These are phyloP conservation scores for Triplophysa yarkandensis DNA, from an alignment of 2,797 vertebrate genomes.

Conservation along the genomic window DNA sequence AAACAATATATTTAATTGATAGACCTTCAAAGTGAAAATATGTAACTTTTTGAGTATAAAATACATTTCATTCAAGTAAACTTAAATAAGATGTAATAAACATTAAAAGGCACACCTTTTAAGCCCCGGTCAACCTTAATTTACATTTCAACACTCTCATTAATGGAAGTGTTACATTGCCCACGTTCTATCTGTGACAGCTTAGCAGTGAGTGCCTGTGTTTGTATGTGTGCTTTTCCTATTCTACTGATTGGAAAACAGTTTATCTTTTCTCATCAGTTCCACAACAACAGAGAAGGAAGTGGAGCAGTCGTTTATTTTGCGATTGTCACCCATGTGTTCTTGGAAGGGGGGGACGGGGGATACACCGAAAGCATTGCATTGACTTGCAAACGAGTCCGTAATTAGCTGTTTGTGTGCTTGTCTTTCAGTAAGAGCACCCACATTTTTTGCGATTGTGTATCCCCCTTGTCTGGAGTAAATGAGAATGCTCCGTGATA, in stretches of 20 bases:
- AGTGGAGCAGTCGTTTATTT: slow-evolving; percentile 63
- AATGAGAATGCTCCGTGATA: slow-evolving; percentile 69
- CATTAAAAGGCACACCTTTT: too few species aligned
- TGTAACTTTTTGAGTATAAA: too few species aligned
- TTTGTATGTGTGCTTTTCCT: slow-evolving; percentile 17
- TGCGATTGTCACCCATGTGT: slow-evolving; percentile 48
- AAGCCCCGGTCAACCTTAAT: not conserved
- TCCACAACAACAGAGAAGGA: slow-evolving; percentile 54
- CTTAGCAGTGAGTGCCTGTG: not conserved
- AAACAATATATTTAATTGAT: too few species aligned
- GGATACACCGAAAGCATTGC: slow-evolving; percentile 59
- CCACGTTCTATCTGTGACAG: not conserved
- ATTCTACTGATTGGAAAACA: slow-evolving; percentile 30
- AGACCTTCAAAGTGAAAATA: too few species aligned
- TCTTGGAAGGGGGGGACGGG: slow-evolving; percentile 36
- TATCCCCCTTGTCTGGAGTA: slow-evolving; percentile 73
- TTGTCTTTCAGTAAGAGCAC: slow-evolving; percentile 35
- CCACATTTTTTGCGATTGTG: slow-evolving; percentile 59
- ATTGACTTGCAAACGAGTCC: slow-evolving; percentile 80
- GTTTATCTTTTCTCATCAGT: slow-evolving; percentile 52
- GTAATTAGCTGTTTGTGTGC: slow-evolving; percentile 74
- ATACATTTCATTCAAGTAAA: too few species aligned
- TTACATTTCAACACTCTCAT: not conserved
- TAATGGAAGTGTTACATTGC: not conserved
- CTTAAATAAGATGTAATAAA: too few species aligned